phyloP scores from a whole-genome alignment of 1,140 invertebrate species.

The Aphelinus certus region DNA sequence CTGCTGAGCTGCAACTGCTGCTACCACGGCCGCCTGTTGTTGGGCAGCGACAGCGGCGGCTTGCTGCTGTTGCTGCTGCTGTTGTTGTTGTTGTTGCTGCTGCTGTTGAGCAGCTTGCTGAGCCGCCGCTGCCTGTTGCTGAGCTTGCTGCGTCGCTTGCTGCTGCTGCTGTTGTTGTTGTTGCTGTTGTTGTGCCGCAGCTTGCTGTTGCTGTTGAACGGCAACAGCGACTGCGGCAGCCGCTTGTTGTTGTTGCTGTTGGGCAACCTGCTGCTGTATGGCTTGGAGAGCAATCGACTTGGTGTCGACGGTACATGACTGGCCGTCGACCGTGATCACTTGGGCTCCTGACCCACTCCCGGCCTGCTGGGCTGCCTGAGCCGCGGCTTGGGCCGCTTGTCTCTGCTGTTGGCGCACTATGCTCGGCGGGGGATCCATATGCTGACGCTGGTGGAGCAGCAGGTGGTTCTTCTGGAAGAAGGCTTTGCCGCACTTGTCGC shows the following conservation, averaged over 20 bases:
- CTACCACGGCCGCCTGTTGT: conserved; percentile 56
- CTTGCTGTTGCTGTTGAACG: conserved; percentile 53
- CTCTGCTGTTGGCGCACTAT: conserved; percentile 65
- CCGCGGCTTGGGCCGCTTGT: conserved; percentile 63
- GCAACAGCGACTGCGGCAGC: conserved; percentile 1
- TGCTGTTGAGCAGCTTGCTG: conserved; percentile 52
- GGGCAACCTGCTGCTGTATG: conserved; percentile 50
- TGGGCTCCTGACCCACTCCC: conserved; percentile 10
- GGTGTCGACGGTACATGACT: conserved; percentile 43
- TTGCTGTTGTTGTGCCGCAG: conserved; percentile 51
- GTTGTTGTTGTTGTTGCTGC: conserved; percentile 60
- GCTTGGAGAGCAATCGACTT: conserved; percentile 45
- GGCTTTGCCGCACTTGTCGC: conserved; percentile 84
- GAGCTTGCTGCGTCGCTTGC: conserved; percentile 58
- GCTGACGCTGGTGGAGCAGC: conserved; percentile 81
- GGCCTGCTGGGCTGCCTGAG: conserved; percentile 46
- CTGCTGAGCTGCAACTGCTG: conserved; percentile 50
- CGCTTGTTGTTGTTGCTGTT: conserved; percentile 29
- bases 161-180: conserved; percentile 54
- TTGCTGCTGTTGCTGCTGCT: conserved; percentile 35
- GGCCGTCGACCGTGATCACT: conserved; percentile 35
- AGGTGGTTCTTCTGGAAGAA: conserved; percentile 89
- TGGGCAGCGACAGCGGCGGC: conserved; percentile 30
- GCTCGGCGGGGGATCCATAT: conserved; percentile 77
- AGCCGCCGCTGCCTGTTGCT: conserved; percentile 49